Evolutionary conservation across 2,113 vertebrate genomes (phyloP), one percentile per base, ranked within the genome.

Genomic region (Paraplagusia blochii): DNA sequence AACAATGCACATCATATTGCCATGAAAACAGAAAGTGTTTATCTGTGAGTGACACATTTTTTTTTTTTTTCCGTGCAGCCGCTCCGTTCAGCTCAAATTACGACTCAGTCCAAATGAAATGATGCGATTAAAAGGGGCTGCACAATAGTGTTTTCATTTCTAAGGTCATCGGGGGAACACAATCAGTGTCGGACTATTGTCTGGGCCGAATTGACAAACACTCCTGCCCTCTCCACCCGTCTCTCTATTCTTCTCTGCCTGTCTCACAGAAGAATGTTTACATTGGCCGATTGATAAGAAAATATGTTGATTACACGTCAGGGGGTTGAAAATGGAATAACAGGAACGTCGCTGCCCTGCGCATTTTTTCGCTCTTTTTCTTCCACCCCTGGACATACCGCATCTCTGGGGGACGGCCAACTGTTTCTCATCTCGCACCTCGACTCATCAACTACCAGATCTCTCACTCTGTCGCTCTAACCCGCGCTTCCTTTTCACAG

Each of bases 91-190:
- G 50, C 17, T 22, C 1, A 8, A 63, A 76, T 82, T 82, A 83
- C 63, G 50, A 53, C 50, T 12, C 53, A 68, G 16, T 72, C 44
- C 44, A 76, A 82, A 71, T 69, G 51, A 69, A 69, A 64, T 53
- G 68, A 82, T 74, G 62, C 18, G 66, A 83, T 79, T 78, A 55
- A 65, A 63, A 72, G 51, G 38, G 58, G 43, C 53, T 71, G 63
- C 55, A 76, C 74, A 73, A 79, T 80, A 62, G 68, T 62, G 65
- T 69, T 76, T 82, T 77, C 53, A 59, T 67, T 66, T 63, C 58
- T 60, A 57, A 85, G 79, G 84, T 85, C 85, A 86, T 76, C 66
- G 47, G 66, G 63, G 63, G 58, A 50, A 36, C 65, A 57, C 38
- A 61, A 75, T 70, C 68, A 59, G 64, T 58, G 52, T 63, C 13